Percentiles rank a stretch among this genome's conserved stretches.
These are phyloP conservation scores for Athalia rosae DNA, from an alignment of 2,888 invertebrate species.

Conservation along the genomic window DNA sequence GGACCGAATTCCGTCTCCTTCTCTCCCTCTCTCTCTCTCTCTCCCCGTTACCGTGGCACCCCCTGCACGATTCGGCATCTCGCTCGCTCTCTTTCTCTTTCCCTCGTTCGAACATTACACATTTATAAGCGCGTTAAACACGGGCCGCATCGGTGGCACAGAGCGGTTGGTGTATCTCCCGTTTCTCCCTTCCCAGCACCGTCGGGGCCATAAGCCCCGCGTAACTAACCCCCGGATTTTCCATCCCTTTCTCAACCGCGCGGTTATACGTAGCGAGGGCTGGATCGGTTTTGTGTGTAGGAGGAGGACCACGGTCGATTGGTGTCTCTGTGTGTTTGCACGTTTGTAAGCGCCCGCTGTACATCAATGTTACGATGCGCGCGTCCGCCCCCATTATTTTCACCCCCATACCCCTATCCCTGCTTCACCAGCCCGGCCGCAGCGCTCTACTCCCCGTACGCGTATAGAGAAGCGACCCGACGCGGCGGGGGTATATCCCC, in stretches of 20 bases:
- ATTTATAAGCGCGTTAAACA: constrained; percentile 67
- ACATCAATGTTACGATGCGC: constrained; percentile 64
- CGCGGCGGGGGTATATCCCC: constrained; percentile 15
- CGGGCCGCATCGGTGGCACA: constrained; percentile 58
- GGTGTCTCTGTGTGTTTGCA: constrained; percentile 61
- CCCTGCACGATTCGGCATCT: constrained; percentile 32
- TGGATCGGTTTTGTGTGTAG: constrained; percentile 61
- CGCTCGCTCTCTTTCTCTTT: constrained; percentile 36
- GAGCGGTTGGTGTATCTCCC: constrained; percentile 48
- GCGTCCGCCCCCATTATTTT: constrained; percentile 65
- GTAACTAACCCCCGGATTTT: constrained; percentile 35
- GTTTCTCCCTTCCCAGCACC: background rate
- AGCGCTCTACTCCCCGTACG: background rate
- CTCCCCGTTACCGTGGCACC: constrained; percentile 36
- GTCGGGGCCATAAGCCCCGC: constrained; percentile 48
- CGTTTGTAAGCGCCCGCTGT: constrained; percentile 55
- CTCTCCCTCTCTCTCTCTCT: constrained; percentile 51
- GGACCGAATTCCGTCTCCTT: constrained; percentile 52
- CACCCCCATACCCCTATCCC: constrained; percentile 46
- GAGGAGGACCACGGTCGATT: constrained; percentile 63
- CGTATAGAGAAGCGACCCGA: background rate
- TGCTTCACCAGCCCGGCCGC: background rate
- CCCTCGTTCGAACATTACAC: constrained; percentile 60
- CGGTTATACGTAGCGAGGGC: constrained; percentile 48
- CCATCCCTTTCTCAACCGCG: constrained; percentile 38